Conservation (phyloP, 2,888 invertebrate species). For the Rhingia rostrata region DNA sequence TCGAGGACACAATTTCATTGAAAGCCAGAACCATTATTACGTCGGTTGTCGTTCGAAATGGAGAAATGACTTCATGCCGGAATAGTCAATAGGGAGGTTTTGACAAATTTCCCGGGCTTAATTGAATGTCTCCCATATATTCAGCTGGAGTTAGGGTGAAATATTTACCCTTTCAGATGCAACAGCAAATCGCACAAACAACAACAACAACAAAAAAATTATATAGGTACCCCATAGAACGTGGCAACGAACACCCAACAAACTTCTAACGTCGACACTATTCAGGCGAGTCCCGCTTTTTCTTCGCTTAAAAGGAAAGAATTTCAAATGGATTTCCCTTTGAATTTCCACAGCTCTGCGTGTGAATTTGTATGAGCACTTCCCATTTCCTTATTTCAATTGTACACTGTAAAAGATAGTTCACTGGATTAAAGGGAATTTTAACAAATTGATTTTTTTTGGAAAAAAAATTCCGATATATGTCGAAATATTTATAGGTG, state of each 20-base stretch:
- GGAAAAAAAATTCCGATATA: no score
- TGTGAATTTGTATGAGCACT: constrained; percentile 62
- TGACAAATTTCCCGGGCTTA: constrained; percentile 40
- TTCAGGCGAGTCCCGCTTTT: constrained; percentile 48
- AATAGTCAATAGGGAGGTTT: constrained; percentile 30
- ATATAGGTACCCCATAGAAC: not conserved
- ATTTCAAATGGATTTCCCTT: constrained; percentile 62
- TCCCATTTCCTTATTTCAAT: constrained; percentile 50
- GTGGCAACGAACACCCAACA: constrained; percentile 12
- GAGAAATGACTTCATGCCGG: constrained; percentile 24
- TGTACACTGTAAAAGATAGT: not conserved
- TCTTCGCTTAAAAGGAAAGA: constrained; percentile 41
- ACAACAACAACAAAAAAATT: not conserved
- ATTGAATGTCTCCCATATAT: constrained; percentile 42
- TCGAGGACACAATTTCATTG: constrained; percentile 35
- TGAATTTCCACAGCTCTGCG: constrained; percentile 68
- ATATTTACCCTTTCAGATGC: constrained; percentile 31
- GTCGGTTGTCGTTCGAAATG: constrained; percentile 15
- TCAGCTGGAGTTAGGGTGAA: constrained; percentile 6
- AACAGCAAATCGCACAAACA: constrained; percentile 9
- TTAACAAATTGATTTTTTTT: no score
- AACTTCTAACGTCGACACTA: constrained; percentile 51
- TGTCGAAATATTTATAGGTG: no score
- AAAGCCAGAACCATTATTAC: constrained; percentile 45
- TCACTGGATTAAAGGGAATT: not conserved